A percentile compares a stretch with the other conserved stretches of the same genome.
phyloP scores from a whole-genome alignment of 2,797 vertebrate genomes.

The Moxostoma hubbsi region DNA sequence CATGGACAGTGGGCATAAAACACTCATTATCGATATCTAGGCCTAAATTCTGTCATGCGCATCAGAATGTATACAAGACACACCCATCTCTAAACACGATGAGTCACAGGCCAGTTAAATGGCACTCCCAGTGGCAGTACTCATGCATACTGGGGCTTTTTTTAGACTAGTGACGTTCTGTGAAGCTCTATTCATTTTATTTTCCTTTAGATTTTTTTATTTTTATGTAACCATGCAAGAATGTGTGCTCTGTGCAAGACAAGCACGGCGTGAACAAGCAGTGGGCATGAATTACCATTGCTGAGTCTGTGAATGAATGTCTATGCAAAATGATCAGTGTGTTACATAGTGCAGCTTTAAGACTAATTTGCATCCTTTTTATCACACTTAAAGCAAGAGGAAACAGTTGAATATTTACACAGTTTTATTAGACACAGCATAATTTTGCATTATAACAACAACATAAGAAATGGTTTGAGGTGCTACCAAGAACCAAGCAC shows the following conservation, averaged over 20 bases:
- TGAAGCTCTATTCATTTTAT: neutral
- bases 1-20: neutral
- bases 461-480: too few species aligned
- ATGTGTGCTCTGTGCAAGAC: neutral
- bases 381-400: too few species aligned
- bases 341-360: neutral
- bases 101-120: neutral
- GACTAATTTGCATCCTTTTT: too few species aligned
- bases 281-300: neutral
- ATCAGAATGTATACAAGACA: neutral
- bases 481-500: too few species aligned
- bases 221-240: slow-evolving; percentile 20
- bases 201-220: neutral
- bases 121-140: neutral
- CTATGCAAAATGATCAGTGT: neutral
- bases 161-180: neutral
- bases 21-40: neutral
- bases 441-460: too few species aligned
- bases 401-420: too few species aligned
- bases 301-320: neutral
- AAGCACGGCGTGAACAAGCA: neutral
- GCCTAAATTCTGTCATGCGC: neutral
- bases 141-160: neutral
- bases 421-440: too few species aligned
- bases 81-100: slow-evolving; percentile 25